Evolutionary conservation across 2,113 vertebrate genomes (phyloP).

Genomic region (Pollachius pollachius): DNA sequence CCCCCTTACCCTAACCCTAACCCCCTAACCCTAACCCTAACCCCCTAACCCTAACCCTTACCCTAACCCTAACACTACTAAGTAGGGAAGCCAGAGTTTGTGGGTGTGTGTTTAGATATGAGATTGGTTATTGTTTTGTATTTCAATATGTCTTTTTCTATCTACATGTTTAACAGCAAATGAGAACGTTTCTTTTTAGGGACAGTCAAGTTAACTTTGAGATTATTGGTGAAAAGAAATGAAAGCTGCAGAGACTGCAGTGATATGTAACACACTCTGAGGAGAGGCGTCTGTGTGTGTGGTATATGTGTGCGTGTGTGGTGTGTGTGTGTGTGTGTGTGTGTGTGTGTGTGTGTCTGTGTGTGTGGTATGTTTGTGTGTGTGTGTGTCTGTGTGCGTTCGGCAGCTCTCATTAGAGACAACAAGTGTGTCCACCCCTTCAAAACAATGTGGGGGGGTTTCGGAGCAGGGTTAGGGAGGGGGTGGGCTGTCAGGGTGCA

Average conservation of each 20-base stretch:
- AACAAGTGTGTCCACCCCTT: constrained; percentile 6
- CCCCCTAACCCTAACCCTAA: too few species aligned
- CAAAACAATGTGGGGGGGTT: background rate
- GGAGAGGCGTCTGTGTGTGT: background rate
- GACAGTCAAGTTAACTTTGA: too few species aligned
- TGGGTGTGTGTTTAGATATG: too few species aligned
- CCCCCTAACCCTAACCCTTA: too few species aligned
- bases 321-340: constrained; percentile 10
- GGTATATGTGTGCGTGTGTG: background rate
- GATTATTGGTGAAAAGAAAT: background rate
- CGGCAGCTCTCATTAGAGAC: constrained; percentile 5
- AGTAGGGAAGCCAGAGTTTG: too few species aligned
- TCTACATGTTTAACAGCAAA: too few species aligned
- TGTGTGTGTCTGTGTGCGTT: constrained; percentile 19
- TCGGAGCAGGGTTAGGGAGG: too few species aligned
- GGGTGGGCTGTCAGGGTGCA: background rate
- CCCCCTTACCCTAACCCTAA: too few species aligned
- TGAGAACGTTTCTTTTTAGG: too few species aligned
- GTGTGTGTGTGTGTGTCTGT: background rate
- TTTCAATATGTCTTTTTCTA: too few species aligned
- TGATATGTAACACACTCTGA: background rate
- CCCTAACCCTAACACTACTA: too few species aligned
- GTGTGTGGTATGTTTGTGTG: constrained; percentile 8
- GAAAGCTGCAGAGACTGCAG: background rate
- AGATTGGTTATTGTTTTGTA: too few species aligned